Evolutionary conservation across 2,888 invertebrate genomes (phyloP).

Genomic region (Campopleginae sp.): DNA sequence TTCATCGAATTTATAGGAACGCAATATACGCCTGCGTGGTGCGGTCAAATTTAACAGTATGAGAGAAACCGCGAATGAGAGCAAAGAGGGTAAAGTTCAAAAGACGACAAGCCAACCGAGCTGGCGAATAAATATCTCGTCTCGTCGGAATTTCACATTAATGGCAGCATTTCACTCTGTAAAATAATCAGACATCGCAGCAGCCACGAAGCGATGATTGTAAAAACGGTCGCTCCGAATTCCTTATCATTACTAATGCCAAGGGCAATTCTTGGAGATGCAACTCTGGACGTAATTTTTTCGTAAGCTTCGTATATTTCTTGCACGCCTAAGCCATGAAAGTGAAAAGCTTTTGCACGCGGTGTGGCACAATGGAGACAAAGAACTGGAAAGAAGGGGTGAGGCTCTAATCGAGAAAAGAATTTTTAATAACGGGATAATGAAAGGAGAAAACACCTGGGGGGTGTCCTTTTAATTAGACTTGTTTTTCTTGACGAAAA

Average conservation of each 20-base stretch:
- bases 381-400: background rate
- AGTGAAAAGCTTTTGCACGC: background rate
- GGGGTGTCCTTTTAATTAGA: background rate
- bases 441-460: background rate
- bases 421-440: constrained; percentile 11
- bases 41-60: background rate
- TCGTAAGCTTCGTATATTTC: background rate
- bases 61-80: constrained; percentile 7
- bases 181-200: constrained; percentile 13
- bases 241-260: background rate
- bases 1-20: background rate
- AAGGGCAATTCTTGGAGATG: background rate
- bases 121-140: constrained; percentile 38
- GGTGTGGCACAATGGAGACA: background rate
- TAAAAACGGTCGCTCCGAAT: background rate
- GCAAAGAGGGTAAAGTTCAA: constrained; percentile 20
- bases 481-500: background rate
- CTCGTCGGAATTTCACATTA: constrained; percentile 31
- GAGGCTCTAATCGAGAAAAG: background rate
- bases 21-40: background rate
- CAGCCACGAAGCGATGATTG: background rate
- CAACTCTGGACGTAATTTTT: background rate
- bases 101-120: background rate
- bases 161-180: background rate
- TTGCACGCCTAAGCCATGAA: background rate